Evolutionary conservation across 2,797 vertebrate species (phyloP), one percentile per base, ranked within the genome.

Genomic region (Phoeniculus purpureus): DNA sequence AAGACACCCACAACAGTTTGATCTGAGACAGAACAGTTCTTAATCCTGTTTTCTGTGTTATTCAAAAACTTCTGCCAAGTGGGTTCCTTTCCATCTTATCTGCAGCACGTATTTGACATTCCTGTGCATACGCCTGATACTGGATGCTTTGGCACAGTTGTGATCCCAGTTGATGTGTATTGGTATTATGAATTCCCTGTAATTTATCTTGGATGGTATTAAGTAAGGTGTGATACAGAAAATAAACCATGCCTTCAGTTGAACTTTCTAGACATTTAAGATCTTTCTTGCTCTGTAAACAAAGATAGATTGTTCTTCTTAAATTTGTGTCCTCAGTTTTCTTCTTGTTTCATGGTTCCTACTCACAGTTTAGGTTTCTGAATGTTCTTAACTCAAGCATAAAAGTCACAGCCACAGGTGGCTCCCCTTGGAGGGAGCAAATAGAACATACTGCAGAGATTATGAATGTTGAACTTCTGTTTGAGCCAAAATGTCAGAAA

Each of bases 81-180:
- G 54, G 76, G 60, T 87, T 92, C 52, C 75, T 77, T 91, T 62
- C 67, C 76, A 59, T 85, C 59, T 74, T 95, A 93, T 94, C 65
- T 96, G 34, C 47, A 91, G 75, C 93, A 81, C n/a, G 51, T 85
- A 78, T 90, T 61, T 94, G 40, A 55, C 81, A 81, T 93, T 95
- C 90, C 56, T 93, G 62, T 85, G 78, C 61, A 87, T 81, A 34
- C 88, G 62, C 85, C 78, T 84, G 52, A 93, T 86, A 67, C 54
- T 0, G 45, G 60, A 68, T 81, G 81, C 60, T 91, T 83, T 92
- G 72, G 78, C 66, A 23, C 20, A 55, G 43, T 85, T 85, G 32
- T 91, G 86, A 91, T 95, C 78, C 81, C 66, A n/a, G 23, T 83
- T 81, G 70, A 73, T 93, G 79, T 52, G 6, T 88, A 40, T 76